Evolutionary conservation across 1,140 invertebrate genomes (phyloP), one percentile per base, ranked within the genome.

Genomic region (Drosophila eugracilis): DNA sequence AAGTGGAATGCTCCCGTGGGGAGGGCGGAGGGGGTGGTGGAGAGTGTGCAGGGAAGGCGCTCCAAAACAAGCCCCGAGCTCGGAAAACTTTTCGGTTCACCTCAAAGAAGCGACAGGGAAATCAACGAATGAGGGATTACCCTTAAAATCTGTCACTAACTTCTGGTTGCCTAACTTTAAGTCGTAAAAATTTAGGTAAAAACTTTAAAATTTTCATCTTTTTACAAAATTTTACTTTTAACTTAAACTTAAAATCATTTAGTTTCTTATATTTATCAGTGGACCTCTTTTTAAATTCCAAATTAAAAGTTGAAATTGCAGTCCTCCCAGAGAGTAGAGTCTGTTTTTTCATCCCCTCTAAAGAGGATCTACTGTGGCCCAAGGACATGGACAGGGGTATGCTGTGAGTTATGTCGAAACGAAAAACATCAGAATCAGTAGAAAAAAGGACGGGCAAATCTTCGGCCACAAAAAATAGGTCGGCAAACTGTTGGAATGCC

Each of bases 371-470:
- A 32, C 42, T 34, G 44, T 28, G 19, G 26, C 42, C 44, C 36
- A 17, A 24, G 42, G 24, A 12, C 36, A 24, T 32, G 19, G 36
- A 17, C 15, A 21, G 2, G 26, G n/a, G 19, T 10, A 4, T 34
- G 26, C 42, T 44, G 69, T 45, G 48, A 74, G 57, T 73, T 73
- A 73, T 73, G 70, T 59, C 34, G 67, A 24, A 34, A 66, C 19
- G n/a, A 24, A 62, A 62, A 53, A 42, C 37, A 62, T 24, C 36
- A 10, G 32, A 32, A 12, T 3, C 5, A 1, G 9, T 9, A 30
- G 2, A 59, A 34, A 67, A 63, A 72, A 71, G 24, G 22, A n/a
- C 21, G 5, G 22, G 19, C 32, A 52, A 73, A 72, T 72, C 55
- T 62, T 52, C 10, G 22, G 36, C 28, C 26, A 12, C 24, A 73